phyloP scores from a whole-genome alignment of 2,888 invertebrate genomes.

The Drosophila lacicola region DNA sequence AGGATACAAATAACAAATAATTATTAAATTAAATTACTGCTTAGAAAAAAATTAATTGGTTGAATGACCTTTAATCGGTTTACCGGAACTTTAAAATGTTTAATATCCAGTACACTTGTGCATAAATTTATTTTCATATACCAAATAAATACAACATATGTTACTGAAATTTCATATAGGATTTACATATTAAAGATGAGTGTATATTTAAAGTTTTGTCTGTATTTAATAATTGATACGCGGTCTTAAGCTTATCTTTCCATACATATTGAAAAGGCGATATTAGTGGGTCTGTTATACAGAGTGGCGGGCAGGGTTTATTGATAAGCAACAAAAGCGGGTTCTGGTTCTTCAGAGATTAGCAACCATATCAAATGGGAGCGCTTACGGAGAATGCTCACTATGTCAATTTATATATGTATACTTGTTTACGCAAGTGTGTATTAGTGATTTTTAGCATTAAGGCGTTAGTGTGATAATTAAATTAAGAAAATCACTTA shows the following conservation, averaged over 20 bases:
- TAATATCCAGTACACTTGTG: neutral
- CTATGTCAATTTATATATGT: constrained; percentile 8
- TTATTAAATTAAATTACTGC: too few species aligned
- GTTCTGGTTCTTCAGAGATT: constrained; percentile 32
- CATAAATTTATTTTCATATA: neutral
- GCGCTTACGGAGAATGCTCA: neutral
- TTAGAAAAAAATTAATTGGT: neutral
- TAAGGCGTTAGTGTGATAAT: constrained; percentile 50
- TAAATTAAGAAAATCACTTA: constrained; percentile 24
- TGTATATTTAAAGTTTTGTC: constrained; percentile 1
- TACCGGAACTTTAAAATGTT: neutral
- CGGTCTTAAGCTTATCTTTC: constrained; percentile 10
- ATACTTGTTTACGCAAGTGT: neutral
- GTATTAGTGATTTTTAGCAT: constrained; percentile 40
- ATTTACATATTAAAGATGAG: constrained; percentile 16
- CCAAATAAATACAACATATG: neutral
- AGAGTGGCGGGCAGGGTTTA: constrained; percentile 25
- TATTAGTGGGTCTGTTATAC: constrained; percentile 9
- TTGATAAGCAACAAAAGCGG: constrained; percentile 39
- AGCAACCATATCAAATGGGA: constrained; percentile 44
- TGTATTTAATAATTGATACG: constrained; percentile 26
- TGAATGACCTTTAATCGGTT: constrained; percentile 6
- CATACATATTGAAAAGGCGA: constrained; percentile 19
- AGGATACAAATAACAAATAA: too few species aligned
- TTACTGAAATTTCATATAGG: neutral